Conservation (phyloP, 2,888 invertebrate genomes). For the Idaea biselata region DNA sequence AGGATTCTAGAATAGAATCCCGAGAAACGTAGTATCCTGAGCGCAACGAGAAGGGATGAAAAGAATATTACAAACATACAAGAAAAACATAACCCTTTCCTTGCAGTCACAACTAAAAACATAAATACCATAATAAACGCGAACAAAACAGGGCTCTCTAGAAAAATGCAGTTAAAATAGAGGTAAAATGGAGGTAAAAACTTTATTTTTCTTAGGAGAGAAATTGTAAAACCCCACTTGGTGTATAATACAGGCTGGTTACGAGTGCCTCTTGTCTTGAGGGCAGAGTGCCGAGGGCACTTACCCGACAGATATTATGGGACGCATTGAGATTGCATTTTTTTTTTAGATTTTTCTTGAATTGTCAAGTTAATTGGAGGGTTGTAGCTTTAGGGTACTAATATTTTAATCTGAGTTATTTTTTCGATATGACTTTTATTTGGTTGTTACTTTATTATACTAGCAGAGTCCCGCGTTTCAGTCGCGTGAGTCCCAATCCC, state of each 20-base stretch:
- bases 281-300: constrained; percentile 50
- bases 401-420: no score
- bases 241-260: constrained; percentile 57
- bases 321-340: constrained; percentile 43
- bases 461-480: no score
- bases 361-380: constrained; percentile 35
- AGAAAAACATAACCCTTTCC: no score
- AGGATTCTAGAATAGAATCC: no score
- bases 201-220: constrained; percentile 47
- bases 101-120: not conserved
- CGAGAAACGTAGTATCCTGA: no score
- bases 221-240: constrained; percentile 55
- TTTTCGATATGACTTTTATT: no score
- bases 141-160: not conserved
- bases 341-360: constrained; percentile 29
- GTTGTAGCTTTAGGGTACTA: not conserved
- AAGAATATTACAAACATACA: no score
- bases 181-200: constrained; percentile 34
- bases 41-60: no score
- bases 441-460: not conserved
- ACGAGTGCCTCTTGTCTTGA: constrained; percentile 38
- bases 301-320: constrained; percentile 51
- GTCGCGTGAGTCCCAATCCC: no score
- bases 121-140: not conserved
- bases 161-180: constrained; percentile 31